Evolutionary conservation across 2,888 invertebrate species (phyloP), one percentile per base, ranked within the genome.

Genomic region (Mantis religiosa): DNA sequence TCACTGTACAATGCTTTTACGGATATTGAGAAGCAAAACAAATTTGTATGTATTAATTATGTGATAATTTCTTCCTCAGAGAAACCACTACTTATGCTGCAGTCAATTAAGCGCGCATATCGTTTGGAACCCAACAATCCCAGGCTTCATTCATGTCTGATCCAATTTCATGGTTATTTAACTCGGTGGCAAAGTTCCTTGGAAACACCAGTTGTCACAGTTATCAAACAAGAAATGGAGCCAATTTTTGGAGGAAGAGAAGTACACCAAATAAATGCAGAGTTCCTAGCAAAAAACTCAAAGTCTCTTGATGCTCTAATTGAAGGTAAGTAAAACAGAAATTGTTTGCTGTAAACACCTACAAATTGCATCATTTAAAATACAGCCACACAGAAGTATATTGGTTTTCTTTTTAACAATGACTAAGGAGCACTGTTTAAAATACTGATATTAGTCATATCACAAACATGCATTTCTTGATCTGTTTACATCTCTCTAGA

Each of bases 81-180:
- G 92, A 98, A 98, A 94, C 96, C 98, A 87, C 94, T 99, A 90
- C 94, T 99, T 91, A 99, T 99, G 99, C 95, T 99, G 92, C 98
- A 99, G 94, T 98, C 98, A 91, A 95, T 99, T 93, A 98, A 98
- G 93, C 96, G 99, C 89, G 99, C 98, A 89, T 95, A 96, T 93
- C 95, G 95, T 88, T 94, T 99, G 91, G 95, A 96, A 91, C 94
- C 97, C 87, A 94, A 94, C 88, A 95, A 97, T 94, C 97, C 98
- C 41, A 96, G 96, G 92, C 95, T 99, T 89, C 98, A 98, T 94
- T 96, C 97, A 92, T 98, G 98, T 93, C 94, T 98, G 91, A 95
- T 98, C 91, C 96, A 97, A 91, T 98, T 98, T 94, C 94, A 95
- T 91, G 94, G 94, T 91, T 93, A 94, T 91, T 93, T 94, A 88